Evolutionary conservation across 2,113 vertebrate species (phyloP).

Genomic region (cat (Felis catus)): DNA sequence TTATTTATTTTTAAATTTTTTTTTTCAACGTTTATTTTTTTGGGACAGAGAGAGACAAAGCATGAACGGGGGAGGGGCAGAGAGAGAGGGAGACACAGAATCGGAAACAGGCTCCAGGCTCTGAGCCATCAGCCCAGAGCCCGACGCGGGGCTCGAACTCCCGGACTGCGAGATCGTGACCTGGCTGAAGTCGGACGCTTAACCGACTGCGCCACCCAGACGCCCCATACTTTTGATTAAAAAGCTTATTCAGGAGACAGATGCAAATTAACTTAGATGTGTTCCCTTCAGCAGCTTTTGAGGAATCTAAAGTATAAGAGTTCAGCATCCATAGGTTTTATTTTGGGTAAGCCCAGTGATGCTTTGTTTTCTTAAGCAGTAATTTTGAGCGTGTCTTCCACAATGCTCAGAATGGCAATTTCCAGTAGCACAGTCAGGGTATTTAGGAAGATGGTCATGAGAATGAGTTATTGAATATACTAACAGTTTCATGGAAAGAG

Average conservation of each 20-base stretch:
- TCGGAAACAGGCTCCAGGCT: no score
- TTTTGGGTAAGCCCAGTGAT: constrained; percentile 71
- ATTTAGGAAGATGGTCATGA: constrained; percentile 71
- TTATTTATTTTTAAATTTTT: no score
- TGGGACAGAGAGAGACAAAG: no score
- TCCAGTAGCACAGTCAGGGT: constrained; percentile 65
- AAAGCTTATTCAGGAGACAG: constrained; percentile 79
- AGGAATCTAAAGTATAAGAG: constrained; percentile 77
- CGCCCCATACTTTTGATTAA: constrained; percentile 79
- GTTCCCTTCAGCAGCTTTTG: constrained; percentile 73
- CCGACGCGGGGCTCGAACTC: no score
- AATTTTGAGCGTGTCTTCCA: constrained; percentile 63
- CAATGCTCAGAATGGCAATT: constrained; percentile 59
- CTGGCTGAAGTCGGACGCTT: no score
- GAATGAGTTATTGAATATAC: constrained; percentile 78
- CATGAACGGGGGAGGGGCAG: no score
- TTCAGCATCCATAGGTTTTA: constrained; percentile 74
- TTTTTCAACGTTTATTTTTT: no score
- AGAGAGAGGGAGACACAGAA: no score
- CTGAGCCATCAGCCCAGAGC: no score
- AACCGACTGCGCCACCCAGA: no score
- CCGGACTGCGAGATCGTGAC: no score
- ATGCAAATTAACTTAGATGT: constrained; percentile 76
- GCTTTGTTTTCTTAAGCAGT: constrained; percentile 69
- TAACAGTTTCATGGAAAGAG: constrained; percentile 62